Base-by-base conservation (phyloP, 2,797 vertebrate genomes). In the Malurus splendens region DNA sequence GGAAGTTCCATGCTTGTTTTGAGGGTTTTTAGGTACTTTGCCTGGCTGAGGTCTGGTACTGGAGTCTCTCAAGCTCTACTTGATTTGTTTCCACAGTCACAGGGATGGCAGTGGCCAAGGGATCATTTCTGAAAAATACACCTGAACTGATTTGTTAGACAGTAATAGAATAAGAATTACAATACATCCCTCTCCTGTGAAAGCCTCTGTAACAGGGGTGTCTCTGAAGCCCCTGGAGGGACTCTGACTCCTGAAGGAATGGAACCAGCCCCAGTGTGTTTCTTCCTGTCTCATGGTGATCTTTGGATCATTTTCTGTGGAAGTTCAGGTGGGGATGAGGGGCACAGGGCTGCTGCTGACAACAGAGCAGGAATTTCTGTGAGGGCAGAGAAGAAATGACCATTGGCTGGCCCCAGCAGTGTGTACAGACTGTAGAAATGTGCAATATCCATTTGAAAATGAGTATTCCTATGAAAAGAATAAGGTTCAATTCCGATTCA, bases 141-240 rank as follows among this genome's bases (percentile, higher is more conserved):
- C 7, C 19, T 47, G 7, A 57, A 51, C 13, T 47, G 7, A 27
- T 38, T 3, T 24, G n/a, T 20, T 50, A 51, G 36, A 81, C 54
- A n/a, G 27, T 24, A 70, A 51, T 18, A 62, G 57, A 65, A 50
- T 32, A 60, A 27, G 38, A 67, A 62, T 64, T 28, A 19, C 5
- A 16, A 36, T 8, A 10, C 14, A 70, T 24, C 4, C 14, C 4
- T 71, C 5, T 62, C 12, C 30, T 41, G 20, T 41, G 14, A 38
- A 86, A 64, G 42, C 5, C 5, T 22, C 3, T 4, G 12, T 16
- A 50, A 7, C 4, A 3, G 3, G 18, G 0, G 1, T 19, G 30
- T 18, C 11, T 78, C 39, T 66, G 45, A 54, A 27, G 39, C 2
- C 14, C 24, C 36, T 51, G 59, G 28, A n/a, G 55, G 38, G 41